Conservation (phyloP, 2,888 invertebrate species). For the Frankliniella intonsa region DNA sequence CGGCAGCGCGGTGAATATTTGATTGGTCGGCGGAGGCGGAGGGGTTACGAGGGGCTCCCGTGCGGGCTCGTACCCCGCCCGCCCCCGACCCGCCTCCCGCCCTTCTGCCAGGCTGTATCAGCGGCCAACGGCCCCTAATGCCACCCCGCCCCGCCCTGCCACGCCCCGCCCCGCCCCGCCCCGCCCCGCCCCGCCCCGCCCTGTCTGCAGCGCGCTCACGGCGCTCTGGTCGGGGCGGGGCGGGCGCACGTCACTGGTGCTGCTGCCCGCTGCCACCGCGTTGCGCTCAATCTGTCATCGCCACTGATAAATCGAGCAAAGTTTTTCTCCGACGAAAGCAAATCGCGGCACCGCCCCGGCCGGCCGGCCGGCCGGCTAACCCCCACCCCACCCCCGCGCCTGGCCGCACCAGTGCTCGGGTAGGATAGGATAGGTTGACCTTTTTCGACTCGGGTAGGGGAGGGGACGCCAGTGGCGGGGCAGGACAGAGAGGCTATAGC, state of each 20-base stretch:
- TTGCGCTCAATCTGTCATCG: slow-evolving; percentile 21
- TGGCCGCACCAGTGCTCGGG: neutral
- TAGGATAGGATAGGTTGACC: neutral
- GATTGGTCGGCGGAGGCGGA: neutral
- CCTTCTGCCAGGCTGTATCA: neutral
- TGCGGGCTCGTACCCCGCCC: neutral
- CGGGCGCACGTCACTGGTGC: neutral
- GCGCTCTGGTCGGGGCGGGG: neutral
- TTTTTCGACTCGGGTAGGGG: neutral
- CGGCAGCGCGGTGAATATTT: neutral
- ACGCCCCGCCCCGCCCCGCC: neutral
- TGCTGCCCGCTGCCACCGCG: neutral
- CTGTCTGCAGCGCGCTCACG: neutral
- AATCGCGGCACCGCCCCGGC: neutral
- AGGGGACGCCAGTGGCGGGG: neutral
- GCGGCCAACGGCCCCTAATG: too few species aligned
- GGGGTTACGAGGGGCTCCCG: neutral
- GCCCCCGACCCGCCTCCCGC: neutral
- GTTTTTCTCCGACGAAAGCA: neutral
- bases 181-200: neutral
- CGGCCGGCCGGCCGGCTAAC: too few species aligned
- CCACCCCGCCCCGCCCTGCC: neutral
- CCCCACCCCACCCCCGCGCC: too few species aligned
- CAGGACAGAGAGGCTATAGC: neutral
- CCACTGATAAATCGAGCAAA: slow-evolving; percentile 3